Evolutionary conservation across 2,888 invertebrate genomes (phyloP), one percentile per base, ranked within the genome.

Genomic region (Strigamia maritima): DNA sequence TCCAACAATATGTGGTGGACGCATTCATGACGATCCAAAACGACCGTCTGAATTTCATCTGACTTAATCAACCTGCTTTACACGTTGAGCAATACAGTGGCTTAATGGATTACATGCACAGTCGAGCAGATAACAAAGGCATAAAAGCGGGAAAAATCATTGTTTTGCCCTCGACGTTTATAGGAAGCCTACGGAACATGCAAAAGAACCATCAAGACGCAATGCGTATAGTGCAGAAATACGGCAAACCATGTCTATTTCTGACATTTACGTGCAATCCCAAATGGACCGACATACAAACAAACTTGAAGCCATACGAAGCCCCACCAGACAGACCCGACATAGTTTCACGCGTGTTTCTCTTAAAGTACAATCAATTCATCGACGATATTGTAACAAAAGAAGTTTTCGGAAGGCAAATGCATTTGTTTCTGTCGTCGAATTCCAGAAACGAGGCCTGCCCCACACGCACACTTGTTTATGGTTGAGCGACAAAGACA

Each of bases 221-320:
- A 0, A 87, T 87, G 86, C 82, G 85, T 16, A 84, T 86, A 76
- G 87, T 87, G 4, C 40, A 83, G 40, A 84, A 84, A 80, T 85
- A 81, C 83, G 87, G 87, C 2, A 84, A 84, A 80, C 86, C 87
- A 28, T 84, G 85, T 81, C 81, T 86, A 16, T 88, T 87, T 81
- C 81, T 87, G 7, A 87, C 87, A n/a, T 83, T 87, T 81, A 87
- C 87, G 0, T 86, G 86, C 80, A 87, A 87, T 82, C 86, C 86
- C 1, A 84, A 84, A 78, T 87, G 86, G 86, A 80, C 78, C 22
- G 86, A 87, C 82, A 86, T 87, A 19, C 75, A 65, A 31, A 83
- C 84, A 78, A 84, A 84, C 81, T 79, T 86, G 24, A 26, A 80
- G 40, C 70, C 78, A 54, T 82, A 82, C 24, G 82, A 85, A 82